Percentiles rank a stretch among this genome's conserved stretches.
Conservation (phyloP, 2,113 vertebrate genomes). For the Murina feae region DNA sequence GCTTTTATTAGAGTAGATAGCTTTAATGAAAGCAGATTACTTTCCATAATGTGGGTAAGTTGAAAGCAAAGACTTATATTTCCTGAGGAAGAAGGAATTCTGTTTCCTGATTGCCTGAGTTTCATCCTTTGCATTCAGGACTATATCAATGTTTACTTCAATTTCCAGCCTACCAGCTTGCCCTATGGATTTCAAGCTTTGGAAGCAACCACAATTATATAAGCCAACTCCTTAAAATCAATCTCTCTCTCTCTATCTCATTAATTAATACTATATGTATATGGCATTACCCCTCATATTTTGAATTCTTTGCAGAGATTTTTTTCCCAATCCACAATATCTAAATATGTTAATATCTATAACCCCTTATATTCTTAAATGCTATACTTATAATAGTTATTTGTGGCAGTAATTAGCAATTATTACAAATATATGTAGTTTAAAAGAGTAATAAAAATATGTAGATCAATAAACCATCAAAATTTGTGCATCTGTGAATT, state of each 20-base stretch:
- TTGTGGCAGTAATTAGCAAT: conserved; percentile 3
- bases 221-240: neutral
- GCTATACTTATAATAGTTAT: neutral
- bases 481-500: neutral
- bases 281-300: neutral
- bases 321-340: neutral
- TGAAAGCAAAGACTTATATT: neutral
- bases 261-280: neutral
- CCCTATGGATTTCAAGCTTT: neutral
- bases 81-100: neutral
- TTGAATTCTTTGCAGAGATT: neutral
- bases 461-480: neutral
- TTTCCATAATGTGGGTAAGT: neutral
- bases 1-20: no score
- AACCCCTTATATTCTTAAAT: neutral
- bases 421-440: neutral
- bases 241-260: neutral
- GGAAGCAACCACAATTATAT: neutral
- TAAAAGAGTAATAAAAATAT: neutral
- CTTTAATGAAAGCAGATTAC: neutral
- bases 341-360: neutral
- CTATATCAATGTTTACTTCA: neutral
- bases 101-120: neutral
- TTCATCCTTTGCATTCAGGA: neutral
- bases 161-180: neutral